phyloP scores from a whole-genome alignment of 2,797 vertebrate species.

The Scolopax rusticola region DNA sequence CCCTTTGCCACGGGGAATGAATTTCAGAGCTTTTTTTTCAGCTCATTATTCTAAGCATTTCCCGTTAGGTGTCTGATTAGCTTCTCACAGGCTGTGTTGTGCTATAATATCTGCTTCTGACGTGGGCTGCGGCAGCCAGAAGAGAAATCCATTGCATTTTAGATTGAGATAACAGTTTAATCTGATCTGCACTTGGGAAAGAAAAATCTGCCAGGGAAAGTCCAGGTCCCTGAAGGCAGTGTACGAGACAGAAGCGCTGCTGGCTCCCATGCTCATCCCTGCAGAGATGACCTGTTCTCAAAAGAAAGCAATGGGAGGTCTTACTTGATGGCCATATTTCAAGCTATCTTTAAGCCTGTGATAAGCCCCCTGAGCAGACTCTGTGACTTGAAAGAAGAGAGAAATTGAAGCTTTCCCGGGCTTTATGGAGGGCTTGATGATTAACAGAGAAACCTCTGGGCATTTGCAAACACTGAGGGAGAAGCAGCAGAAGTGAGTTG shows the following conservation, averaged over 20 bases:
- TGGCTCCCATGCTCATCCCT: background rate
- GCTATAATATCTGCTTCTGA: background rate
- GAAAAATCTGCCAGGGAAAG: background rate
- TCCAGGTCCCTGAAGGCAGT: background rate
- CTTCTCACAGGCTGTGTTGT: background rate
- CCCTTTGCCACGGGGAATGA: background rate
- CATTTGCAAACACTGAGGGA: background rate
- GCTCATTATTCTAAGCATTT: slow-evolving; percentile 35
- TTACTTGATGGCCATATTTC: background rate
- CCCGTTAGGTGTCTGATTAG: slow-evolving; percentile 35
- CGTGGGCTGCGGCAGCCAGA: background rate
- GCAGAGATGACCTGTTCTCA: background rate
- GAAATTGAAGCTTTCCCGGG: background rate
- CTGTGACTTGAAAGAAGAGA: background rate
- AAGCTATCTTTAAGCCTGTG: background rate
- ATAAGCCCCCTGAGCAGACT: background rate
- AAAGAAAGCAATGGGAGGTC: background rate
- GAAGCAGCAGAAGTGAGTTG: background rate
- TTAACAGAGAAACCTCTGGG: background rate
- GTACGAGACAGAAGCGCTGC: accelerated
- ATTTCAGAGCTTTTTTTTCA: background rate
- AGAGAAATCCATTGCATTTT: background rate
- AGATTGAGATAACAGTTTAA: slow-evolving; percentile 4
- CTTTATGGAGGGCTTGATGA: background rate
- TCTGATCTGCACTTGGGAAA: background rate